phyloP scores from a whole-genome alignment of 2,113 vertebrate genomes.

The Stictonetta naevosa region DNA sequence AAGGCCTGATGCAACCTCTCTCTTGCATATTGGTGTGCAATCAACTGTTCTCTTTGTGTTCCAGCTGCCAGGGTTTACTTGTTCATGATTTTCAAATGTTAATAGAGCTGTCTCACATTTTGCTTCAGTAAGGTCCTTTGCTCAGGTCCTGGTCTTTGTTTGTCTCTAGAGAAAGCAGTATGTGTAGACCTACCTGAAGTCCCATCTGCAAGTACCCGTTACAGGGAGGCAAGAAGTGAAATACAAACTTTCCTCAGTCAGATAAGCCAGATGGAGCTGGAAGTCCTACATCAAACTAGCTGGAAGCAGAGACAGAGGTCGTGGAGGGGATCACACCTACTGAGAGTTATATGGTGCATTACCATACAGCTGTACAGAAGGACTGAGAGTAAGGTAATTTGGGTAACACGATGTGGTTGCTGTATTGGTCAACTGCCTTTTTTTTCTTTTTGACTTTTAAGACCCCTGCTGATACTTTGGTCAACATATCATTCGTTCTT shows the following conservation, averaged over 20 bases:
- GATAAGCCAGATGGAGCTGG: not conserved
- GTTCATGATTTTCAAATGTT: not conserved
- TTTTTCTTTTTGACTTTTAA: not conserved
- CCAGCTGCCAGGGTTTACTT: not conserved
- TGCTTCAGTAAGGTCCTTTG: not conserved
- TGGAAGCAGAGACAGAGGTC: not conserved
- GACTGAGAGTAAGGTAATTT: not conserved
- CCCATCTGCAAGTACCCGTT: not conserved
- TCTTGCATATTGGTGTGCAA: not conserved
- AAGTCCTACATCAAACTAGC: not conserved
- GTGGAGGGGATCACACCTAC: not conserved
- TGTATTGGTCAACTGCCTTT: not conserved
- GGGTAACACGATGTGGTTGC: not conserved
- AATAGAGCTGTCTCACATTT: not conserved
- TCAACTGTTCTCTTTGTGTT: not conserved
- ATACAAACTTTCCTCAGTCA: not conserved
- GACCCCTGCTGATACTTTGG: not conserved
- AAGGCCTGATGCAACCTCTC: not conserved
- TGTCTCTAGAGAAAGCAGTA: not conserved
- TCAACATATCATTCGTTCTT: not conserved
- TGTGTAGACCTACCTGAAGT: not conserved
- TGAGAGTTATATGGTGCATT: not conserved
- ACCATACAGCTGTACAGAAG: not conserved
- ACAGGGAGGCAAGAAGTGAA: not conserved
- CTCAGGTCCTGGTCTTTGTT: not conserved